Percentiles rank a stretch among this genome's conserved stretches.
phyloP scores from a whole-genome alignment of 2,888 invertebrate genomes.

The Tanypteryx hageni region DNA sequence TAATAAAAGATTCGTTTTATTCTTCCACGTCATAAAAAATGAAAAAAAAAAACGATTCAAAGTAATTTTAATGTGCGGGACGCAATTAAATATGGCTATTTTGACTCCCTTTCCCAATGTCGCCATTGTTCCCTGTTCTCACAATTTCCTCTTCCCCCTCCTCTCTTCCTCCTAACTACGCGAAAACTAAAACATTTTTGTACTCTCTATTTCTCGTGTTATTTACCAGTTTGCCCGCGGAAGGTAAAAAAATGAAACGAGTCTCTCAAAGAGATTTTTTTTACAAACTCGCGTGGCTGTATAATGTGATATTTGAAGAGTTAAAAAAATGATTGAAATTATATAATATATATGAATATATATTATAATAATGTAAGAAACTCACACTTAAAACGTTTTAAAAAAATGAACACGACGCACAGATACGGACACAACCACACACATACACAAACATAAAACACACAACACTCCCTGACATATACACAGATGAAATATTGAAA shows the following conservation, averaged over 20 bases:
- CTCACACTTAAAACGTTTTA: slow-evolving; percentile 28
- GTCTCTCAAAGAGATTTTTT: slow-evolving; percentile 53
- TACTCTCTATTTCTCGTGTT: slow-evolving; percentile 60
- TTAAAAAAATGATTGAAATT: slow-evolving; percentile 61
- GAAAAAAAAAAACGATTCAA: slow-evolving; percentile 10
- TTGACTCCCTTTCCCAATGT: neutral
- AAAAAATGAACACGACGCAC: slow-evolving; percentile 47
- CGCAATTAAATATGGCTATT: neutral
- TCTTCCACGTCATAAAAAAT: slow-evolving; percentile 4
- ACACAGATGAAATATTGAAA: slow-evolving; percentile 29
- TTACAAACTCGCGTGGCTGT: slow-evolving; percentile 42
- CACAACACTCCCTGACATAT: neutral
- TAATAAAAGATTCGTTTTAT: slow-evolving; percentile 8
- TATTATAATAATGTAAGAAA: slow-evolving; percentile 52
- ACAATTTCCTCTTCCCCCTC: neutral
- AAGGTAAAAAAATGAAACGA: neutral
- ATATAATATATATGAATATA: slow-evolving; percentile 60
- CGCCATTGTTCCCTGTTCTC: slow-evolving; percentile 8
- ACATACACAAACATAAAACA: slow-evolving; percentile 34
- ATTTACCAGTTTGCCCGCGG: slow-evolving; percentile 53
- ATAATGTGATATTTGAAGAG: slow-evolving; percentile 65
- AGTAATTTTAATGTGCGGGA: neutral
- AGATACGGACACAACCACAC: slow-evolving; percentile 43
- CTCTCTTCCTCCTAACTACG: neutral
- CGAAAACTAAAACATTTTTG: slow-evolving; percentile 55